Conservation (phyloP, 2,888 invertebrate species). For the Koerneria pararmatus region DNA sequence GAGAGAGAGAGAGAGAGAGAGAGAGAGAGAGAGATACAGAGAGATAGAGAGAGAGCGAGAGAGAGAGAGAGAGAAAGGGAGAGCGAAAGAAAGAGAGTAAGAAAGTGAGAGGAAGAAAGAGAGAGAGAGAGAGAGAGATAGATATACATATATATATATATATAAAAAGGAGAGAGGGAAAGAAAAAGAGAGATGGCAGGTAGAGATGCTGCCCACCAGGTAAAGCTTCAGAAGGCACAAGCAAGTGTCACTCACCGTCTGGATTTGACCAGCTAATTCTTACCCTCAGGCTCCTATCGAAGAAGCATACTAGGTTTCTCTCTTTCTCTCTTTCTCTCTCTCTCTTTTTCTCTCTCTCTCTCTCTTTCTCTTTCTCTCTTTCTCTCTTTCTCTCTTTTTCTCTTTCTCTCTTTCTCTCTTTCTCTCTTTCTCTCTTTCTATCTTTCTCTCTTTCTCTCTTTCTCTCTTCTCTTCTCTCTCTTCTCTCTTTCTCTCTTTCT, state of each 20-base stretch:
- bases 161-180: too few species aligned
- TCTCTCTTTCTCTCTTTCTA: background rate
- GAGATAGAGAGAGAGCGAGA: too few species aligned
- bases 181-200: too few species aligned
- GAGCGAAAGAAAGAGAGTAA: too few species aligned
- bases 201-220: too few species aligned
- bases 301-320: background rate
- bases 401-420: background rate
- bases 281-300: background rate
- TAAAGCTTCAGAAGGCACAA: too few species aligned
- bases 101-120: too few species aligned
- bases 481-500: background rate
- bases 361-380: background rate
- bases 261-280: background rate
- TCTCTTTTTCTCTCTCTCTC: constrained; percentile 1
- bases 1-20: constrained; percentile 13
- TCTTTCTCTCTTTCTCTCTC: background rate
- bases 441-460: background rate
- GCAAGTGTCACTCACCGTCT: background rate
- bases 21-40: constrained; percentile 7
- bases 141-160: too few species aligned
- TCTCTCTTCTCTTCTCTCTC: background rate
- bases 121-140: too few species aligned
- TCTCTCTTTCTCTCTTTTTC: background rate
- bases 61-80: too few species aligned